Conservation (phyloP, 1,140 invertebrate genomes). For the Pseudomyrmex concolor region DNA sequence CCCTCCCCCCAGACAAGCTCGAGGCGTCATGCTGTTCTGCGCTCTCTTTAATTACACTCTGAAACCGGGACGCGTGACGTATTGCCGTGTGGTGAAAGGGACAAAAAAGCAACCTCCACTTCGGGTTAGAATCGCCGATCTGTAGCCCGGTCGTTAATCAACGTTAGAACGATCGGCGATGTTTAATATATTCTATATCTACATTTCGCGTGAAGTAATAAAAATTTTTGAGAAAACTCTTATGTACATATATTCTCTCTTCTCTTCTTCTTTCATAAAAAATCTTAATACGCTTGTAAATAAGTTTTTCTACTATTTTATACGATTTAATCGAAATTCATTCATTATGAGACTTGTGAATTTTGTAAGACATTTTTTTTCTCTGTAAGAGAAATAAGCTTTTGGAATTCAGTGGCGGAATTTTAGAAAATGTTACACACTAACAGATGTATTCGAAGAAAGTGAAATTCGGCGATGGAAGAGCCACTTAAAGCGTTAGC, state of each 20-base stretch:
- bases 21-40: slow-evolving; percentile 83
- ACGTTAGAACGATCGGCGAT: slow-evolving; percentile 37
- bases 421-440: slow-evolving; percentile 25
- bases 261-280: not conserved
- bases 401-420: slow-evolving; percentile 23
- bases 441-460: slow-evolving; percentile 55
- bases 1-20: slow-evolving; percentile 71
- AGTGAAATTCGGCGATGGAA: slow-evolving; percentile 65
- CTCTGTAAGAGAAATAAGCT: not conserved
- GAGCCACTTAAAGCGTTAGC: slow-evolving; percentile 74
- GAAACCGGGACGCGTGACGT: slow-evolving; percentile 80
- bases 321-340: not conserved
- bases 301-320: not conserved
- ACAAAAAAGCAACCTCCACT: slow-evolving; percentile 69
- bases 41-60: slow-evolving; percentile 84
- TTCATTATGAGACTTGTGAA: not conserved
- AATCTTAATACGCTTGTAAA: not conserved
- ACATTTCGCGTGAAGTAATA: not conserved
- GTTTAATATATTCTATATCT: not conserved
- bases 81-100: slow-evolving; percentile 77
- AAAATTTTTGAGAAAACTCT: not conserved
- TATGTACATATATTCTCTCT: not conserved
- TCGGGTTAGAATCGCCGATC: slow-evolving; percentile 53
- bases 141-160: slow-evolving; percentile 58
- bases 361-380: not conserved